Evolutionary conservation across 2,888 invertebrate genomes (phyloP).

Genomic region (Scrobipalpa costella): DNA sequence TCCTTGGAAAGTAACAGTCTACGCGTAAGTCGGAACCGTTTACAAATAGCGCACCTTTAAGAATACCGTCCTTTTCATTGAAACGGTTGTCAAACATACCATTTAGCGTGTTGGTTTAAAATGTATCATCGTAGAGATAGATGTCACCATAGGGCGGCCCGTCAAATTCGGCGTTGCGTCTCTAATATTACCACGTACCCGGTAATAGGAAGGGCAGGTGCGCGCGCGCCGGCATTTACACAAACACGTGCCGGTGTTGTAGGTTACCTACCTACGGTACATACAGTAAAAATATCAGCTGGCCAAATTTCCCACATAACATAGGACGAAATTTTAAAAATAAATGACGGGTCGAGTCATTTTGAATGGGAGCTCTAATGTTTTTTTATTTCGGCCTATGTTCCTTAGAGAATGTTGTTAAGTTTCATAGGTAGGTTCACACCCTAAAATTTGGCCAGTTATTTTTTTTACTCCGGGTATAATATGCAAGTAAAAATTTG

Average conservation of each 20-base stretch:
- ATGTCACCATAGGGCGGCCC: constrained; percentile 60
- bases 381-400: no score
- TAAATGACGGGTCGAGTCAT: no score
- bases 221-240: constrained; percentile 54
- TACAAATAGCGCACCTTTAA: background rate
- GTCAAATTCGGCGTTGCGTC: constrained; percentile 66
- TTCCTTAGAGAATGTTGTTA: no score
- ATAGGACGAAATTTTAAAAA: no score
- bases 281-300: no score
- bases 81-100: constrained; percentile 18
- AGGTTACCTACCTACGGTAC: constrained; percentile 30
- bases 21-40: background rate
- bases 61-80: constrained; percentile 16
- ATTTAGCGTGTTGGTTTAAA: constrained; percentile 25
- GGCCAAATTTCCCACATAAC: no score
- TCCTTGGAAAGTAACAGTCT: background rate
- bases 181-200: constrained; percentile 63
- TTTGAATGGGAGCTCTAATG: no score
- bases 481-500: no score
- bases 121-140: constrained; percentile 29
- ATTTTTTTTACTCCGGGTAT: no score
- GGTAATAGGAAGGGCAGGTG: constrained; percentile 67
- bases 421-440: no score
- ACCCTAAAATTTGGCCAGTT: no score
- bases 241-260: constrained; percentile 46